phyloP scores from a whole-genome alignment of 2,797 vertebrate genomes.

The Fistularia commersonii region DNA sequence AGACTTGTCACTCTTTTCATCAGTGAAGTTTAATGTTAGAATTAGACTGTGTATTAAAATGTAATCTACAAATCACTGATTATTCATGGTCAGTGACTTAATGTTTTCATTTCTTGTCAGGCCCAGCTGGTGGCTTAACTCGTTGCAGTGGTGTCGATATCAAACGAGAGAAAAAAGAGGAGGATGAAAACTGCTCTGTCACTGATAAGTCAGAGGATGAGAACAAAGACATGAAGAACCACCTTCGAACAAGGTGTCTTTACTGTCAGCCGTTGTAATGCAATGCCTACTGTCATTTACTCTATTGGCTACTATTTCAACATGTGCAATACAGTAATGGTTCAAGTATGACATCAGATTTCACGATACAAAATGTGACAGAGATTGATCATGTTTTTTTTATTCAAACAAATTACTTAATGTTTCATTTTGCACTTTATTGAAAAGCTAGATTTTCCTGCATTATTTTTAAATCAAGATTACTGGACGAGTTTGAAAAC shows the following conservation, averaged over 20 bases:
- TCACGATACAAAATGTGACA: too few relatives aligned
- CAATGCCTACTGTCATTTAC: too few relatives aligned
- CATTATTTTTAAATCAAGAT: too few relatives aligned
- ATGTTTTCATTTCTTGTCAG: constrained; percentile 38
- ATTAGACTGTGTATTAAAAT: neutral
- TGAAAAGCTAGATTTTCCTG: too few relatives aligned
- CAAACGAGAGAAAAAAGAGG: constrained; percentile 91
- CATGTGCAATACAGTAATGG: too few relatives aligned
- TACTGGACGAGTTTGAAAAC: too few relatives aligned
- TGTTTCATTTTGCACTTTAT: too few relatives aligned
- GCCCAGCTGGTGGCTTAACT: constrained; percentile 69
- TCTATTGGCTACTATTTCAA: too few relatives aligned
- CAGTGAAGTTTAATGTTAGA: constrained; percentile 2
- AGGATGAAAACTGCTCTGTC: constrained; percentile 86
- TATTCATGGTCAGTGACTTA: neutral
- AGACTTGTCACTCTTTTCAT: constrained; percentile 16
- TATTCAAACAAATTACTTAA: too few relatives aligned
- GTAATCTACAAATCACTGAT: neutral
- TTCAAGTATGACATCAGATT: too few relatives aligned
- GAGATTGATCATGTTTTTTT: too few relatives aligned
- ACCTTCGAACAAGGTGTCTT: constrained; percentile 72
- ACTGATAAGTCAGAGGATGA: constrained; percentile 90
- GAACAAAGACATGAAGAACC: constrained; percentile 86
- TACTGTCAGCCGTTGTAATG: neutral
- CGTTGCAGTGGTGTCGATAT: constrained; percentile 75